Percentiles rank a stretch among this genome's conserved stretches.
phyloP scores from a whole-genome alignment of 2,888 invertebrate species.

The Drosophila conformis region DNA sequence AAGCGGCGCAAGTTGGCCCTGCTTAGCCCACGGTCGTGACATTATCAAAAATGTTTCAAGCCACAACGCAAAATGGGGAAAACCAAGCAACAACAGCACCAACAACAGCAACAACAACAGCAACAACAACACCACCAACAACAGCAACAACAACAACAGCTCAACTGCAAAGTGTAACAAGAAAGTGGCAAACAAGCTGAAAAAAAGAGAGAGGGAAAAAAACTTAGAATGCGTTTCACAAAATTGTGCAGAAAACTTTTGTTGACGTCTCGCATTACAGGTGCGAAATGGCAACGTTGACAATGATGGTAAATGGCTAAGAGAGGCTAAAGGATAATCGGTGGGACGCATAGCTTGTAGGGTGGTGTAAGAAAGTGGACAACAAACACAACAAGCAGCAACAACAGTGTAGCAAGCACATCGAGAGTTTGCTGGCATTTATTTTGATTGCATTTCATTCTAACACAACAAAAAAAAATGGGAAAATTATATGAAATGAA shows the following conservation, averaged over 20 bases:
- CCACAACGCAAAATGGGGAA: constrained; percentile 28
- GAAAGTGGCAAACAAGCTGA: constrained; percentile 4
- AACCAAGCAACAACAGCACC: constrained; percentile 4
- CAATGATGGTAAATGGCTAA: constrained; percentile 21
- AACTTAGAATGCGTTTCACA: constrained; percentile 53
- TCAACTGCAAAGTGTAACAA: constrained; percentile 22
- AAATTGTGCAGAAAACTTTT: constrained; percentile 63
- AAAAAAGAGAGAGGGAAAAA: neutral
- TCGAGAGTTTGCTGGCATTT: constrained; percentile 48
- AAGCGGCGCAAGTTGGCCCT: constrained; percentile 54
- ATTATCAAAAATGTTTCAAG: constrained; percentile 59
- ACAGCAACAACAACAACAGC: constrained; percentile 9
- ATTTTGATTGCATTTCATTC: constrained; percentile 58
- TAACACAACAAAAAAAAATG: neutral
- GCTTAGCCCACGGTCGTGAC: constrained; percentile 57
- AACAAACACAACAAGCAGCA: neutral
- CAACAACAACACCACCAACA: neutral
- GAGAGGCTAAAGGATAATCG: neutral
- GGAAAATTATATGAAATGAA: neutral
- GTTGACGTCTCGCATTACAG: constrained; percentile 66
- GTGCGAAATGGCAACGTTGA: constrained; percentile 51
- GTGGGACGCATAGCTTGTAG: neutral
- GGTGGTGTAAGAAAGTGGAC: neutral
- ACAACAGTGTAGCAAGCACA: constrained; percentile 21
- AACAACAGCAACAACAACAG: constrained; percentile 7